phyloP scores from a whole-genome alignment of 2,113 vertebrate species.

The Athene cunicularia region DNA sequence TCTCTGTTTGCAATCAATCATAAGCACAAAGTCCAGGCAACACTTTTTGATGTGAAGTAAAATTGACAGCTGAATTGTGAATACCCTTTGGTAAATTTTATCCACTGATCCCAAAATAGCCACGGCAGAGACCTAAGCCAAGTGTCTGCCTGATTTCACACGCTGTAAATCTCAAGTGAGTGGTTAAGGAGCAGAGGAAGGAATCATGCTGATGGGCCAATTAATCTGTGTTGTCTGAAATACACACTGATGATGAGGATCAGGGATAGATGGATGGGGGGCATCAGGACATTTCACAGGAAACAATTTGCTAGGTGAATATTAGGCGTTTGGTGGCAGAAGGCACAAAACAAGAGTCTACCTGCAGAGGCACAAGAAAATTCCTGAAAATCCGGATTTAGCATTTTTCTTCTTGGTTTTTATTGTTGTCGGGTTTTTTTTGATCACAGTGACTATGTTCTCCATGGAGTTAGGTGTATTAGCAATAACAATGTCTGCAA shows the following conservation, averaged over 20 bases:
- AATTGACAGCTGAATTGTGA: not conserved
- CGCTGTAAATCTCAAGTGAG: not conserved
- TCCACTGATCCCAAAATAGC: constrained; percentile 11
- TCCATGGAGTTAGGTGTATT: not conserved
- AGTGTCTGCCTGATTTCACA: not conserved
- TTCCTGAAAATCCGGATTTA: not conserved
- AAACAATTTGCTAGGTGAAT: not conserved
- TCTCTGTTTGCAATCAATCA: not conserved
- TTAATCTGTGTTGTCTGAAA: not conserved
- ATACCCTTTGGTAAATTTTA: constrained; percentile 4
- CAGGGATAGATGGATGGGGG: not conserved
- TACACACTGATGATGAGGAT: accelerated
- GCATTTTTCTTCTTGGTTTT: not conserved
- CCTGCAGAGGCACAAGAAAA: not conserved
- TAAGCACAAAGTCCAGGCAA: not conserved
- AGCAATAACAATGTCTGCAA: accelerated
- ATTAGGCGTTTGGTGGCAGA: not conserved
- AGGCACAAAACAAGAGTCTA: not conserved
- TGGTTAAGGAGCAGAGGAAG: not conserved
- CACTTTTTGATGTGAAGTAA: not conserved
- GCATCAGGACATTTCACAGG: not conserved
- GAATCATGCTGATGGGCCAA: not conserved
- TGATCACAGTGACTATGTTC: not conserved
- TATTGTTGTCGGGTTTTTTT: not conserved
- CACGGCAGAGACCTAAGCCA: not conserved